These are phyloP conservation scores for Limenitis camilla DNA, from an alignment of 2,888 invertebrate genomes.

Conservation along the genomic window DNA sequence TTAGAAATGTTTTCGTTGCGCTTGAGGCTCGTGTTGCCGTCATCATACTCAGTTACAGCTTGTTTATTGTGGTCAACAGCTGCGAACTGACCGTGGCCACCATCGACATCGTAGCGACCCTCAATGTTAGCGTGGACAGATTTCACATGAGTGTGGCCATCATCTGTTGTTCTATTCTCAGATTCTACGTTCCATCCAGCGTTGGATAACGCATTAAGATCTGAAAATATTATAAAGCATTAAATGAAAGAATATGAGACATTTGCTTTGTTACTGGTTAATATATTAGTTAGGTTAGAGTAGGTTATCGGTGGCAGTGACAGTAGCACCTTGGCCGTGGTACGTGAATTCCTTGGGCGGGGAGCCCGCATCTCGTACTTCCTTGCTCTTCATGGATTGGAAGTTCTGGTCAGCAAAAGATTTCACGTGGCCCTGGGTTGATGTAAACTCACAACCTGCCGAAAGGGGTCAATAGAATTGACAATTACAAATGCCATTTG, in stretches of 20 bases:
- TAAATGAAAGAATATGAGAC: not conserved
- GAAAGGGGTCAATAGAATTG: conserved; percentile 27
- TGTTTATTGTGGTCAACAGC: conserved; percentile 77
- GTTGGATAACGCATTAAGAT: conserved; percentile 64
- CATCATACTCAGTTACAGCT: conserved; percentile 61
- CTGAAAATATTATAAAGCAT: conserved; percentile 40
- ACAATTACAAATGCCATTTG: conserved; percentile 20
- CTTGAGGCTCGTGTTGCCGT: conserved; percentile 57
- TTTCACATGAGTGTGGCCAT: conserved; percentile 77
- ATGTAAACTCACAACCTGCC: conserved; percentile 66
- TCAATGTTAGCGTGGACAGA: conserved; percentile 77
- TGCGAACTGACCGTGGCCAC: conserved; percentile 78
- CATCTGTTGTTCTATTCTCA: conserved; percentile 76
- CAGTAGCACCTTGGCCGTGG: conserved; percentile 65
- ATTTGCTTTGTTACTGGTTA: conserved; percentile 41
- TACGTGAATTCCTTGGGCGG: conserved; percentile 78
- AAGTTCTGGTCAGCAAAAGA: conserved; percentile 85
- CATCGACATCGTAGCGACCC: conserved; percentile 77
- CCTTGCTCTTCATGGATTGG: conserved; percentile 84
- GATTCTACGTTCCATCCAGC: conserved; percentile 81
- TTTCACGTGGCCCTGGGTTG: conserved; percentile 77
- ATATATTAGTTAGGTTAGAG: conserved; percentile 59
- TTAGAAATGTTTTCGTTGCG: conserved; percentile 52
- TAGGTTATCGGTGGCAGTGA: conserved; percentile 39
- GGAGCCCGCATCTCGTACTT: conserved; percentile 84